A percentile compares a stretch with the other conserved stretches of the same genome.
Conservation (phyloP, 2,888 invertebrate genomes). For the Frankliniella intonsa region DNA sequence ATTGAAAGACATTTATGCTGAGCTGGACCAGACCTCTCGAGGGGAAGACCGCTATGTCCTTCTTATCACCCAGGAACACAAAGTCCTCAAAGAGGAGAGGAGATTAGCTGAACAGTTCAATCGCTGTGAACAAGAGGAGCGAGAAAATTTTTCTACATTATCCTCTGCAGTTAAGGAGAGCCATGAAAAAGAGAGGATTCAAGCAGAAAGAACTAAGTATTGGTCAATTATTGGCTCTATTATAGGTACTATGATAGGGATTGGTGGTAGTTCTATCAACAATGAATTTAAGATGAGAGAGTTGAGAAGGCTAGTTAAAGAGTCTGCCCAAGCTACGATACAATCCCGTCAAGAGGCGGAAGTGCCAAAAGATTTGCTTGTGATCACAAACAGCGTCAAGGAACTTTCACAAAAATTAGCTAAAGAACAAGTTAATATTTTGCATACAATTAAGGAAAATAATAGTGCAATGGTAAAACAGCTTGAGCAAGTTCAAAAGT, state of each 20-base stretch:
- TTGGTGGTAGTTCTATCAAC: constrained; percentile 62
- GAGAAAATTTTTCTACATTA: constrained; percentile 67
- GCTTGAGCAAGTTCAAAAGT: background rate
- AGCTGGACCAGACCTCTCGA: constrained; percentile 70
- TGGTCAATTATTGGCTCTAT: constrained; percentile 73
- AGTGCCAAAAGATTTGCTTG: background rate
- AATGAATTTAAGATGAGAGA: constrained; percentile 62
- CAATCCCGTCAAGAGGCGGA: background rate
- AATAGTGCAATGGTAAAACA: background rate
- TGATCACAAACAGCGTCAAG: background rate
- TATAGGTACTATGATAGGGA: constrained; percentile 60
- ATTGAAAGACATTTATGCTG: constrained; percentile 66
- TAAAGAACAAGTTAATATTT: background rate
- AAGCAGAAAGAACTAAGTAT: constrained; percentile 78
- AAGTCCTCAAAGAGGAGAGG: constrained; percentile 50
- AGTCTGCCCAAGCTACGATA: constrained; percentile 37
- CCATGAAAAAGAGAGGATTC: constrained; percentile 76
- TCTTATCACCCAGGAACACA: constrained; percentile 58
- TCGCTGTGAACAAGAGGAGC: constrained; percentile 65
- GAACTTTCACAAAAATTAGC: background rate
- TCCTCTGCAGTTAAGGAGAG: constrained; percentile 69
- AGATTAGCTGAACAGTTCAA: constrained; percentile 55
- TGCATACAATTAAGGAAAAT: background rate
- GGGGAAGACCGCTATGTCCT: constrained; percentile 61
- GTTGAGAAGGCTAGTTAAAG: constrained; percentile 56